A percentile compares a stretch with the other conserved stretches of the same genome.
These are phyloP conservation scores for Dermatemys mawii DNA, from an alignment of 2,113 vertebrate species.

Conservation along the genomic window DNA sequence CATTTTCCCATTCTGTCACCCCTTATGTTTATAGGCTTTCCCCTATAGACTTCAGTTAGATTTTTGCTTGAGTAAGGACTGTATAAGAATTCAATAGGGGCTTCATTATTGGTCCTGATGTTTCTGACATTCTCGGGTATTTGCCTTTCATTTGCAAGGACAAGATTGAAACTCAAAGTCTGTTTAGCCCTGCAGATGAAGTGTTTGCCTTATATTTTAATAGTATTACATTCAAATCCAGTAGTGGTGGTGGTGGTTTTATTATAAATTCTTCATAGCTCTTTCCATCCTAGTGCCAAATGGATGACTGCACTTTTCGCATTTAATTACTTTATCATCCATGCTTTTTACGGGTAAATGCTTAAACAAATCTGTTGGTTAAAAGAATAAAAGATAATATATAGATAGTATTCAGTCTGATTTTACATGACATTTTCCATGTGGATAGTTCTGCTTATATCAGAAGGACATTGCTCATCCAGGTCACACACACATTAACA, in stretches of 20 bases:
- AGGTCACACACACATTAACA: background rate
- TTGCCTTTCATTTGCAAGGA: background rate
- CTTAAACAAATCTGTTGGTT: background rate
- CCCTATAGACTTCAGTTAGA: background rate
- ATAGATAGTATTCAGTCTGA: background rate
- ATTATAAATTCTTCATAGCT: background rate
- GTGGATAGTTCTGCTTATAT: background rate
- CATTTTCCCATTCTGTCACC: background rate
- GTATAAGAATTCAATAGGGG: background rate
- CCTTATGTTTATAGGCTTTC: background rate
- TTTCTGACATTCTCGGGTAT: accelerated
- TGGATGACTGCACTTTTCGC: background rate
- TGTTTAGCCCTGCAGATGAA: background rate
- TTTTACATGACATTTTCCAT: background rate
- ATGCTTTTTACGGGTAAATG: background rate
- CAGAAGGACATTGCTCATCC: background rate
- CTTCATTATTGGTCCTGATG: background rate
- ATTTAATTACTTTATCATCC: background rate
- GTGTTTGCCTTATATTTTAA: background rate
- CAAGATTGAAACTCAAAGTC: background rate
- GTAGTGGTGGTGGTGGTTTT: background rate
- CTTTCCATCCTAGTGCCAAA: background rate
- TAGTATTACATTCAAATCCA: background rate
- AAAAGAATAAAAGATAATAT: background rate
- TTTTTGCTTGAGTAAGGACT: background rate